A percentile compares a stretch with the other conserved stretches of the same genome.
Conservation (phyloP, 1,140 invertebrate species). For the Drosophila funebris region DNA sequence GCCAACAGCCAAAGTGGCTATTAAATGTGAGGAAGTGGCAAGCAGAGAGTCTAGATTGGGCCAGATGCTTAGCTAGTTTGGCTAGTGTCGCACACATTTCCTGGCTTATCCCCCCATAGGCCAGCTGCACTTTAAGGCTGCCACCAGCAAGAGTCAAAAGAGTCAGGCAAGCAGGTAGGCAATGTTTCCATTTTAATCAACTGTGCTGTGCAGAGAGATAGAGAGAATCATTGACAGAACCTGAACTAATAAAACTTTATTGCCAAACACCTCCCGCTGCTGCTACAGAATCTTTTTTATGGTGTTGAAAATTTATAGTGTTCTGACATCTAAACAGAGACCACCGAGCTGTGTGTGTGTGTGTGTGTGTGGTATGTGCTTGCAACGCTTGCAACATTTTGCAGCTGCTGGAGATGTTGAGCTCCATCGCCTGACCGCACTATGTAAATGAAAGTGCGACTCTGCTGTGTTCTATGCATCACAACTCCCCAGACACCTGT, state of each 20-base stretch:
- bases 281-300: slow-evolving; percentile 11
- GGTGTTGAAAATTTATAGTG: slow-evolving; percentile 28
- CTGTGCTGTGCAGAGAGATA: slow-evolving; percentile 5
- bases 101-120: neutral
- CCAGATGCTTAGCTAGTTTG: neutral
- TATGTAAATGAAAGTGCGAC: slow-evolving; percentile 6
- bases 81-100: neutral
- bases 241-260: slow-evolving; percentile 47
- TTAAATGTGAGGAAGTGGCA: neutral
- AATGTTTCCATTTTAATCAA: slow-evolving; percentile 43
- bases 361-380: neutral
- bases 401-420: neutral
- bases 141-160: neutral
- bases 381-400: neutral
- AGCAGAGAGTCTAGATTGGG: neutral
- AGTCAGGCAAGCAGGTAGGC: neutral
- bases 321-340: neutral
- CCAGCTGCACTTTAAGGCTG: slow-evolving; percentile 3
- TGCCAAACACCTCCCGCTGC: neutral
- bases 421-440: neutral
- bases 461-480: neutral
- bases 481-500: slow-evolving; percentile 10
- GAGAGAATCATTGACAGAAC: slow-evolving; percentile 31
- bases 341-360: neutral
- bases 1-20: neutral